Conservation (phyloP, 2,888 invertebrate species). For the Leptopterna dolabrata region DNA sequence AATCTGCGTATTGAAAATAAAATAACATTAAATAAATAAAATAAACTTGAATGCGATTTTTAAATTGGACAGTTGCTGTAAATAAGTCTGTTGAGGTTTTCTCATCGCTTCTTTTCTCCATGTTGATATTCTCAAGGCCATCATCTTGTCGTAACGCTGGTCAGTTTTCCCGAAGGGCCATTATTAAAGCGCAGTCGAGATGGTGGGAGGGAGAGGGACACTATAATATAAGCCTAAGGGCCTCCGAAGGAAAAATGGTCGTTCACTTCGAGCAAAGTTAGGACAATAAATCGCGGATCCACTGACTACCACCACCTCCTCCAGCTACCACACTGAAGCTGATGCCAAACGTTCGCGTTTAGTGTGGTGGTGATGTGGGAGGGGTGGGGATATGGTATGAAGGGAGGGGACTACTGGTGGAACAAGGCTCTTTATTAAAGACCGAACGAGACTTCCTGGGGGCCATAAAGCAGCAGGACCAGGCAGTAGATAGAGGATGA, state of each 20-base stretch:
- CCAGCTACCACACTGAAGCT: background rate
- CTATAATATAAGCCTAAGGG: background rate
- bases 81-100: too few species aligned
- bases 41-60: too few species aligned
- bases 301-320: background rate
- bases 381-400: background rate
- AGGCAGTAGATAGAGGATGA: slow-evolving; percentile 45
- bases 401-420: background rate
- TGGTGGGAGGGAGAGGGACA: background rate
- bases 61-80: too few species aligned
- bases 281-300: background rate
- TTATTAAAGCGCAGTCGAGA: background rate
- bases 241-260: background rate
- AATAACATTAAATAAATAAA: too few species aligned
- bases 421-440: slow-evolving; percentile 41
- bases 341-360: background rate
- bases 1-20: too few species aligned
- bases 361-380: background rate
- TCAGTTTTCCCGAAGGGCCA: background rate
- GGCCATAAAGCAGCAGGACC: slow-evolving; percentile 21
- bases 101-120: too few species aligned
- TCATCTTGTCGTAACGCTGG: background rate
- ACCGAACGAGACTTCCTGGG: slow-evolving; percentile 36
- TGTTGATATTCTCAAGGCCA: too few species aligned
- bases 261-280: background rate